These are phyloP conservation scores for Delia radicum DNA, from an alignment of 1,140 invertebrate species.

Conservation along the genomic window DNA sequence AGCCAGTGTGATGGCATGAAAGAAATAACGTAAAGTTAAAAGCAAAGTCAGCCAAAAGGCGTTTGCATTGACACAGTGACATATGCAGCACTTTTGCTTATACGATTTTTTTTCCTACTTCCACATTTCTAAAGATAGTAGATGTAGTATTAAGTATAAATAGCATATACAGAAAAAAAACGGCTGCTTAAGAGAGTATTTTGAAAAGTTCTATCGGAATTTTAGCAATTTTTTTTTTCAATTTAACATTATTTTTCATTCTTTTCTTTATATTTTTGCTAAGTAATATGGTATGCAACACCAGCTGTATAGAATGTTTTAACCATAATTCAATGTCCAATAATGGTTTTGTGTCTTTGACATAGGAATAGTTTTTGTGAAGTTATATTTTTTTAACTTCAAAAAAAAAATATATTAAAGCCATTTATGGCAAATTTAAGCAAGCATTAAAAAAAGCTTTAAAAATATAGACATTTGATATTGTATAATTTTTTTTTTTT, in stretches of 20 bases:
- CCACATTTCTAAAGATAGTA: neutral
- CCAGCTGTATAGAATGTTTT: neutral
- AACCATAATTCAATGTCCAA: conserved; percentile 4
- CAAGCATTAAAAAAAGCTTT: too few species aligned
- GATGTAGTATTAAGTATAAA: too few species aligned
- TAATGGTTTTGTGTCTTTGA: neutral
- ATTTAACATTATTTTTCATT: neutral
- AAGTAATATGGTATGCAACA: neutral
- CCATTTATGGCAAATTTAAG: too few species aligned
- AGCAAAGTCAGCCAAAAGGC: conserved; percentile 20
- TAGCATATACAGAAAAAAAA: too few species aligned
- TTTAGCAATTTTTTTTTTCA: neutral
- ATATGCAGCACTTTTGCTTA: conserved; percentile 11
- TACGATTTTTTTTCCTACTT: conserved; percentile 4
- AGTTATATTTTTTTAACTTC: too few species aligned
- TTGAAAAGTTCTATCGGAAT: neutral
- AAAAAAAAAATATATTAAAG: too few species aligned
- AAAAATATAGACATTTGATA: too few species aligned
- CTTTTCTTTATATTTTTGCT: neutral
- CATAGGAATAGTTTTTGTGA: neutral
- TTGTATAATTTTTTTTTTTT: too few species aligned
- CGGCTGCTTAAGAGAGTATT: neutral
- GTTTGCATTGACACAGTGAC: conserved; percentile 18
- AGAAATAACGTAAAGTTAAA: neutral
- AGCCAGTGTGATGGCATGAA: neutral